Evolutionary conservation across 2,888 invertebrate genomes (phyloP), one percentile per base, ranked within the genome.

Genomic region (Orthosia incerta): DNA sequence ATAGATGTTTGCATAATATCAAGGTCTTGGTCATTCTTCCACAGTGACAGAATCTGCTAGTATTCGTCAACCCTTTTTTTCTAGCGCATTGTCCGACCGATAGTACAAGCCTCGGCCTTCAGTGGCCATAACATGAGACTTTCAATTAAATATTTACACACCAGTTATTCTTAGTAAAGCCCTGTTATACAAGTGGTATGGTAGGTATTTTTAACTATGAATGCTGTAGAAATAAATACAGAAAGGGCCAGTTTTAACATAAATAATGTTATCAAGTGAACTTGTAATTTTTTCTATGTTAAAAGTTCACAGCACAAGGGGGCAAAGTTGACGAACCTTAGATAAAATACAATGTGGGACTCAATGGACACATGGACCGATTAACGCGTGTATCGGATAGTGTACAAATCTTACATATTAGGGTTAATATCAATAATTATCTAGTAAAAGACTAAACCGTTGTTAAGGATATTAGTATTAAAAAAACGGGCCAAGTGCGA

Each of bases 271-370:
- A 75, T 67, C 61, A 56, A 67, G 12, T 39, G 18, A 60, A 65
- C 65, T 53, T 62, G 23, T 45, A 48, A 71, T 16, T 18, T 74
- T 57, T 45, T 73, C 15, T 23, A 18, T n/a, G 31, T 75, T 31
- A 50, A 5, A 26, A 67, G 55, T 61, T 67, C 55, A 59, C 57
- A 56, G 18, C 23, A 57, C 23, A 15, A 68, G 57, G 12, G 76
- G 76, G 31, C 51, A 68, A 68, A 68, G 75, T 62, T 68, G 31
- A 51, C n/a, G 31, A 26, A 46, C 51, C 48, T 62, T 20, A 46
- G 67, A 75, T 75, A 68, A 73, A 31, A 57, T 75, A 75, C 67
- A 68, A 46, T 75, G 67, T 73, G 62, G 62, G 50, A 50, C 23
- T 56, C n/a, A 15, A n/a, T n/a, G n/a, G n/a, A n/a, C n/a, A 45